Base-by-base conservation (phyloP, 2,113 vertebrate genomes). In the Rallus limicola region DNA sequence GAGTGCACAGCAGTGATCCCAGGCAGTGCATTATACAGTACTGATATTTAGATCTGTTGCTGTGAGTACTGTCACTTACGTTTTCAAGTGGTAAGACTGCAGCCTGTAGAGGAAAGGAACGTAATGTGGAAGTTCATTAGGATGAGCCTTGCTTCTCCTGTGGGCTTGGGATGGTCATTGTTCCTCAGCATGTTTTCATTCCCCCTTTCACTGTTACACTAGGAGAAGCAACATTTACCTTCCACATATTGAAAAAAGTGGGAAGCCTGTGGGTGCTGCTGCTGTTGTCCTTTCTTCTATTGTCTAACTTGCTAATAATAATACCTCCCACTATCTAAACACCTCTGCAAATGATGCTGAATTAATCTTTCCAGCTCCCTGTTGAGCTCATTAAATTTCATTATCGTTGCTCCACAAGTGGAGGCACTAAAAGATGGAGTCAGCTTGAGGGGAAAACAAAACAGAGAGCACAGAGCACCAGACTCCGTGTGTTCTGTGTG, bases 311-410 rank as follows among this genome's bases (percentile, higher is more conserved):
- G 67, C 69, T 87, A 62, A 75, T 78, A 88, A 86, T 79, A 64
- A 95, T 71, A 33, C 79, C 68, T 94, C 79, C 75, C 44, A 34
- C 85, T 76, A 88, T 84, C 92, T 72, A 79, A 95, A 78, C 86
- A 91, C 80, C 65, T 89, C 83, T 97, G 90, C 88, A 94, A 94
- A 92, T 56, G 62, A 55, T 91, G 86, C 92, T 93, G 93, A 94
- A 95, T 96, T 94, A 95, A 94, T 96, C 90, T 93, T 83, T 79
- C 88, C 90, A 90, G 90, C 86, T 94, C 93, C 95, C 95, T 64
- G 81, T 84, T 94, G 96, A 96, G 93, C 96, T 96, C 90, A 94
- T 94, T 94, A 88, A 88, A 92, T 92, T 90, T 91, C 92, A 84
- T 96, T 95, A 90, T 93, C 76, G 13, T 71, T 94, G 60, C 93